These are phyloP conservation scores for Malurus elegans DNA, from an alignment of 2,113 vertebrate species.

Conservation along the genomic window DNA sequence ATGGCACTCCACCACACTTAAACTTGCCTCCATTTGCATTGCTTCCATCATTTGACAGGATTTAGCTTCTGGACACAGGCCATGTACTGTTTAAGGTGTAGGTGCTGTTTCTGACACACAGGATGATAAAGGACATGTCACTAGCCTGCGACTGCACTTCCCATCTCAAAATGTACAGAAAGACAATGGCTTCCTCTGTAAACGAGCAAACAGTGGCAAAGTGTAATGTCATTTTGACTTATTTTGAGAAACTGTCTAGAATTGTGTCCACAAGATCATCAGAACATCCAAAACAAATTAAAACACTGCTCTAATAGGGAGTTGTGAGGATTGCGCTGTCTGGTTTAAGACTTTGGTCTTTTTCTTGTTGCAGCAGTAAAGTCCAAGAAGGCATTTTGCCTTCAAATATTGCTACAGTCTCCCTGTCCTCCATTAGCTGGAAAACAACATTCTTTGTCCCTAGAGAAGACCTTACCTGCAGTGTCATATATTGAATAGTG, in stretches of 20 bases:
- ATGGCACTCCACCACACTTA: neutral
- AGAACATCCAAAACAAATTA: neutral
- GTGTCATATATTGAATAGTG: neutral
- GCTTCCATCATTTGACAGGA: neutral
- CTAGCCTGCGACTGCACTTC: rapidly evolving
- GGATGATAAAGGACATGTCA: neutral
- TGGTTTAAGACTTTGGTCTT: neutral
- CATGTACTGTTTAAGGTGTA: neutral
- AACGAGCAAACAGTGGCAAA: neutral
- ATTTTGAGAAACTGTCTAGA: neutral
- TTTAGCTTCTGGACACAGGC: neutral
- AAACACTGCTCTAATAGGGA: neutral
- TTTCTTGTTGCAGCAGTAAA: neutral
- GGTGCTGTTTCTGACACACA: neutral
- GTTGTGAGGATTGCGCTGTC: neutral
- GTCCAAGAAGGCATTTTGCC: neutral
- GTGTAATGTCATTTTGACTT: neutral
- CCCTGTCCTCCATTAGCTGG: neutral
- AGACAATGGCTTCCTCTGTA: neutral
- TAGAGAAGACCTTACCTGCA: neutral
- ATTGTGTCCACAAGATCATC: neutral
- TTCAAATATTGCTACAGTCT: neutral
- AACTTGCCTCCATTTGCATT: neutral
- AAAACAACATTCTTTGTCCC: neutral
- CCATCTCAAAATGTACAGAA: neutral